Base-by-base conservation (phyloP, 30 jellyfish, hydroid and myxozoan species). In the Sanderia malayensis region DNA sequence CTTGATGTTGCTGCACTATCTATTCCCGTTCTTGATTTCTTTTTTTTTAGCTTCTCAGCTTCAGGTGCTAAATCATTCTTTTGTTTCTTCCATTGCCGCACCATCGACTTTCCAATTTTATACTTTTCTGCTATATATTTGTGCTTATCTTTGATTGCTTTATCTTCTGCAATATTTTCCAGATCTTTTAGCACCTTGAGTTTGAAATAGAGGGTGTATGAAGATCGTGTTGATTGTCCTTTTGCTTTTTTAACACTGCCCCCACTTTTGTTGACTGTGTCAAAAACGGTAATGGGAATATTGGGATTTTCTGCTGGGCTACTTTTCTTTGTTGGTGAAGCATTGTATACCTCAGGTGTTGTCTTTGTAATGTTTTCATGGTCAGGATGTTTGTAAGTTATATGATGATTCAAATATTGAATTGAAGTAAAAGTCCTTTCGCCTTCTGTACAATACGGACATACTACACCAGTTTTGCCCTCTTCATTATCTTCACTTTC, bases 201-300 rank as follows among this genome's bases (percentile, higher is more conserved):
- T 28, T 71, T 71, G 58, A 46, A 71, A 71, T 71, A 71, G 11
- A 58, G 0, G 63, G 73, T 47, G 52, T 19, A 52, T 71, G 84
- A 55, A 18, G 31, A 21, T 0, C 74, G 19, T 58, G 25, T 47
- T 26, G 82, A 10, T 44, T n/a, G 27, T 57, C 31, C n/a, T 57
- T 20, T 57, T n/a, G 27, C 31, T 57, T n/a, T 57, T n/a, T 57
- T 57, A 8, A 24, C 68, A 57, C 68, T 57, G 68, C 27, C 68
- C 19, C 79, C 27, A 17, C 79, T 66, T 33, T 66, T 66, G 33
- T 66, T 66, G 21, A 61, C 58, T 28, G 74, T 15, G 67, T 55
- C 67, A 15, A 55, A n/a, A 55, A 55, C 24, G 67, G 67, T 55
- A 23, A 55, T 55, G 29, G 24, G 67, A 55, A 15, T 55, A 55